Percentiles rank a stretch among this genome's conserved stretches.
Evolutionary conservation across 2,113 vertebrate genomes (phyloP).

Genomic region (Todiramphus chloris): DNA sequence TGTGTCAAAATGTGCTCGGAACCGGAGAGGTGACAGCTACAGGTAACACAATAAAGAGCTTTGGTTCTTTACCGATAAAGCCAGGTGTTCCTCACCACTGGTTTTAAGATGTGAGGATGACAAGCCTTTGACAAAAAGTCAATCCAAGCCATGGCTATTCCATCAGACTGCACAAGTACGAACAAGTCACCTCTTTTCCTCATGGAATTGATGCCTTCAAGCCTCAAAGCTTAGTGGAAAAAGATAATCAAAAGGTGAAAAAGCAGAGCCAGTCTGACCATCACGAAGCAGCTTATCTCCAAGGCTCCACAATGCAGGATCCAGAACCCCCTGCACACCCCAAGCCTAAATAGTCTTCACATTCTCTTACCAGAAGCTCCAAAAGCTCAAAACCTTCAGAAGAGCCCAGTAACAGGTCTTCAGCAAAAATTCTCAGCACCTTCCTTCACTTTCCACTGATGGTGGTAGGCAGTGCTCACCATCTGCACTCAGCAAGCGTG

Average conservation of each 20-base stretch:
- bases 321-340: not conserved
- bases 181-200: not conserved
- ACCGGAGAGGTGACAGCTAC: not conserved
- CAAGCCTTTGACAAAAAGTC: not conserved
- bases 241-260: not conserved
- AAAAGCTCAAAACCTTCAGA: not conserved
- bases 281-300: not conserved
- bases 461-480: not conserved
- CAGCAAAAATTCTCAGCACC: not conserved
- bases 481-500: accelerated
- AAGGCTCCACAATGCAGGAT: not conserved
- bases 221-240: not conserved
- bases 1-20: not conserved
- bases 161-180: not conserved
- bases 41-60: not conserved
- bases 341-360: not conserved
- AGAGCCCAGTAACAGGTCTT: not conserved
- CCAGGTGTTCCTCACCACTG: not conserved
- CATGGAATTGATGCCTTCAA: not conserved
- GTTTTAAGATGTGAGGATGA: not conserved
- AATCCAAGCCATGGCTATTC: not conserved
- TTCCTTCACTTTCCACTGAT: not conserved
- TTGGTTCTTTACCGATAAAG: not conserved
- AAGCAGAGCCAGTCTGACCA: not conserved
- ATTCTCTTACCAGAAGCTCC: not conserved